A percentile compares a stretch with the other conserved stretches of the same genome.
Evolutionary conservation across 2,797 vertebrate species (phyloP).

Genomic region (Balearica regulorum): DNA sequence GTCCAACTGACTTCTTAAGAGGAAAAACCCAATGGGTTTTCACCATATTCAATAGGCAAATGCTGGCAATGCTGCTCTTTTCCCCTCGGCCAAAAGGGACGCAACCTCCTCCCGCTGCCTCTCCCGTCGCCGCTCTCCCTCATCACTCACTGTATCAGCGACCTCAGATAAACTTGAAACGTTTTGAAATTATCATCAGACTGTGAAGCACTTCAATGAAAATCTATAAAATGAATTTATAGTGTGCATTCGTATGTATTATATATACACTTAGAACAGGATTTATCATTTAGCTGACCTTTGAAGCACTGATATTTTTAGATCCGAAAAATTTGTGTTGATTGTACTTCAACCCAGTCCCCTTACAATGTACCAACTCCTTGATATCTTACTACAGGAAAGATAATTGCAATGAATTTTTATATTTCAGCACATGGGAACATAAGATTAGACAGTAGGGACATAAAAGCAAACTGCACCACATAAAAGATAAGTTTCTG

Average conservation of each 20-base stretch:
- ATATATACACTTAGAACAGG: conserved; percentile 25
- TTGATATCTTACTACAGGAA: conserved; percentile 50
- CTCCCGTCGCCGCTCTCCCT: neutral
- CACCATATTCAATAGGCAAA: neutral
- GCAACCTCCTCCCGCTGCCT: neutral
- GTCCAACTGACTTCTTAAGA: neutral
- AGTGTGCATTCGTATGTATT: conserved; percentile 47
- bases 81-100: neutral
- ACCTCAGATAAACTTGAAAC: conserved; percentile 49
- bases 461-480: conserved; percentile 63
- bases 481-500: conserved; percentile 67
- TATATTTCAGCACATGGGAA: conserved; percentile 64
- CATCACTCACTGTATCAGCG: neutral
- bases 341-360: conserved; percentile 17
- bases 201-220: conserved; percentile 57
- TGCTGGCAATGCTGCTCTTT: neutral
- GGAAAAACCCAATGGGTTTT: neutral
- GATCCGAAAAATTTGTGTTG: conserved; percentile 31
- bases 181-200: conserved; percentile 44
- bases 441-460: conserved; percentile 66
- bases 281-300: conserved; percentile 65
- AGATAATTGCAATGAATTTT: conserved; percentile 68
- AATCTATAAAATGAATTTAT: conserved; percentile 65
- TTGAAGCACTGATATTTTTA: conserved; percentile 60
- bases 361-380: conserved; percentile 20